Conservation (phyloP, 2,888 invertebrate genomes). For the Acleris literana region DNA sequence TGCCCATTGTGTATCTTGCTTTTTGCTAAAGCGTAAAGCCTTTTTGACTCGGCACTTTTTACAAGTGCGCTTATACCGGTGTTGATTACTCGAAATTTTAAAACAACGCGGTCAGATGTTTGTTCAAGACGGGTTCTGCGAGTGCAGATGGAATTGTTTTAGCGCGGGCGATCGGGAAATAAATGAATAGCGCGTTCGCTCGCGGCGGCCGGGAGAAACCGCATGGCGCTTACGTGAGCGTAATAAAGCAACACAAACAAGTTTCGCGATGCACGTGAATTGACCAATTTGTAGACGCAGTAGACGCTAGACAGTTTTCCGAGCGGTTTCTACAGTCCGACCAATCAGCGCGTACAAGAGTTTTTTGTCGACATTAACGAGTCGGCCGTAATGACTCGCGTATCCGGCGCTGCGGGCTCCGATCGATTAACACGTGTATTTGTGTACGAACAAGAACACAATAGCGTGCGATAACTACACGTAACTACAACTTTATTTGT, state of each 20-base stretch:
- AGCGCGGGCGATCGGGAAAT: slow-evolving; percentile 52
- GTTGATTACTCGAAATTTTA: slow-evolving; percentile 62
- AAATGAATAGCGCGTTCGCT: slow-evolving; percentile 44
- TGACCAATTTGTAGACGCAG: slow-evolving; percentile 71
- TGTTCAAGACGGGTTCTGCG: slow-evolving; percentile 40
- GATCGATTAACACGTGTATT: slow-evolving; percentile 40
- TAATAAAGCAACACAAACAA: slow-evolving; percentile 64
- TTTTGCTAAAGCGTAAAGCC: slow-evolving; percentile 78
- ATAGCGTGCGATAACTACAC: slow-evolving; percentile 56
- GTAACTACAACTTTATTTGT: slow-evolving; percentile 59
- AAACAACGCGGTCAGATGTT: slow-evolving; percentile 50
- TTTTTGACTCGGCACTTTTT: slow-evolving; percentile 82
- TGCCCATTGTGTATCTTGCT: slow-evolving; percentile 80
- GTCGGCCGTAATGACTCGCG: slow-evolving; percentile 66
- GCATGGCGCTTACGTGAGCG: slow-evolving; percentile 53
- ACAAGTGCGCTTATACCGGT: slow-evolving; percentile 74
- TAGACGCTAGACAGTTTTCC: slow-evolving; percentile 64
- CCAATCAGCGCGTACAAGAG: slow-evolving; percentile 67
- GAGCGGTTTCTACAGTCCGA: slow-evolving; percentile 65
- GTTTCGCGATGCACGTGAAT: slow-evolving; percentile 64
- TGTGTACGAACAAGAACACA: slow-evolving; percentile 52
- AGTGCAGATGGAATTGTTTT: slow-evolving; percentile 47
- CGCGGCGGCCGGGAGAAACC: slow-evolving; percentile 56
- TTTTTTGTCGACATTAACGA: slow-evolving; percentile 70
- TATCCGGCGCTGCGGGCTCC: slow-evolving; percentile 55